Base-by-base conservation (phyloP, 2,113 vertebrate species). In the Ia io region DNA sequence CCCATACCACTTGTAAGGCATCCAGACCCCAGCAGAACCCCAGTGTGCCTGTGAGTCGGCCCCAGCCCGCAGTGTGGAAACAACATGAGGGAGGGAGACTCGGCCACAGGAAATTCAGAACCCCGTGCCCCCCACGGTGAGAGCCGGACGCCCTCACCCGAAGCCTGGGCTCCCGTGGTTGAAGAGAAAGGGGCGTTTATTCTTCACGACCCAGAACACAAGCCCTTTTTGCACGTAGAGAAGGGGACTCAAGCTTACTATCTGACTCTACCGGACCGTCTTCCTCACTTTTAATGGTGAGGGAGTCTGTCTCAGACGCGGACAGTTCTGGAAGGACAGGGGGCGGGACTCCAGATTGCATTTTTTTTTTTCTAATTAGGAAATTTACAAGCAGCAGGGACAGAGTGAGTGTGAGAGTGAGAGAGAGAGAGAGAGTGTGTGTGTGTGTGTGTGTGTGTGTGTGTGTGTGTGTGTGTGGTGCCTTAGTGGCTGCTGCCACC, bases 401-500 rank as follows among this genome's bases (percentile, higher is more conserved):
- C 32, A 14, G 37, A 37, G 37, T n/a, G n/a, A n/a, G n/a, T n/a
- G n/a, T n/a, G n/a, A n/a, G n/a, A n/a, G n/a, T n/a, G n/a, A n/a
- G n/a, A n/a, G n/a, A n/a, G n/a, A n/a, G n/a, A n/a, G n/a, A n/a
- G n/a, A n/a, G n/a, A n/a, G n/a, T n/a, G n/a, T n/a, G n/a, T n/a
- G n/a, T n/a, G n/a, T n/a, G n/a, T n/a, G n/a, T n/a, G n/a, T n/a
- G n/a, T n/a, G n/a, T n/a, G n/a, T n/a, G n/a, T n/a, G n/a, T n/a
- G n/a, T n/a, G n/a, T 47, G 47, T 47, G 47, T 47, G 0, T 6
- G 0, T 2, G 59, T 35, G 53, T 2, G 61, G 96, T 98, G 92
- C 3, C 7, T 97, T 92, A n/a, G 97, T 3, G 9, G 35, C 93
- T 97, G 96, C 97, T 98, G 98, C 98, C 98, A 98, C 28, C 98